phyloP scores from a whole-genome alignment of 2,797 vertebrate species.

The Ceryle rudis region DNA sequence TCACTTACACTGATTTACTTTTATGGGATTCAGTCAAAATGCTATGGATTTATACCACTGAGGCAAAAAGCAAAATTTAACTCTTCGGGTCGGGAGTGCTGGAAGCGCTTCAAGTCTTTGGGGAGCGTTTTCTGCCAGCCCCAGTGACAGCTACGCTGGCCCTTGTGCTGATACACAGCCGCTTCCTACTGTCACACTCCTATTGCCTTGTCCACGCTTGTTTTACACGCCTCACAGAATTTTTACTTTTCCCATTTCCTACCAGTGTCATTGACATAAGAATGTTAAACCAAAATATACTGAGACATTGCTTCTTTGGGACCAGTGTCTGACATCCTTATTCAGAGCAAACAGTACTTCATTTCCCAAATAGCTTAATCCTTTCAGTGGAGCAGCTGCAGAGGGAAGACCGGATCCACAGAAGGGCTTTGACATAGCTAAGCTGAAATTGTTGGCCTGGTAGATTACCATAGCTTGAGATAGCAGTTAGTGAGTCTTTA shows the following conservation, averaged over 20 bases:
- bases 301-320: background rate
- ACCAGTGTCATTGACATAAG: background rate
- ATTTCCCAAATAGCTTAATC: background rate
- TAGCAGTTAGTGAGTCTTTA: background rate
- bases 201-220: background rate
- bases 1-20: background rate
- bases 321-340: background rate
- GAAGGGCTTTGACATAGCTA: background rate
- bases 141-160: accelerated
- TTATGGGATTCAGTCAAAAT: background rate
- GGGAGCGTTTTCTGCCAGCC: background rate
- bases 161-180: background rate
- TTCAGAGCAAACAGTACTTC: background rate
- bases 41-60: accelerated
- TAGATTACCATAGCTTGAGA: background rate
- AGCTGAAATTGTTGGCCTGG: background rate
- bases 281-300: background rate
- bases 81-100: accelerated
- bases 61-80: background rate
- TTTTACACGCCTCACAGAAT: background rate
- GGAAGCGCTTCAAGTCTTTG: background rate
- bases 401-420: background rate
- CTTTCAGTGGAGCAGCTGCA: background rate
- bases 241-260: constrained; percentile 11
- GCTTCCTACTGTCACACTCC: background rate